These are phyloP conservation scores for Gila orcuttii DNA, from an alignment of 2,113 vertebrate genomes.

Conservation along the genomic window DNA sequence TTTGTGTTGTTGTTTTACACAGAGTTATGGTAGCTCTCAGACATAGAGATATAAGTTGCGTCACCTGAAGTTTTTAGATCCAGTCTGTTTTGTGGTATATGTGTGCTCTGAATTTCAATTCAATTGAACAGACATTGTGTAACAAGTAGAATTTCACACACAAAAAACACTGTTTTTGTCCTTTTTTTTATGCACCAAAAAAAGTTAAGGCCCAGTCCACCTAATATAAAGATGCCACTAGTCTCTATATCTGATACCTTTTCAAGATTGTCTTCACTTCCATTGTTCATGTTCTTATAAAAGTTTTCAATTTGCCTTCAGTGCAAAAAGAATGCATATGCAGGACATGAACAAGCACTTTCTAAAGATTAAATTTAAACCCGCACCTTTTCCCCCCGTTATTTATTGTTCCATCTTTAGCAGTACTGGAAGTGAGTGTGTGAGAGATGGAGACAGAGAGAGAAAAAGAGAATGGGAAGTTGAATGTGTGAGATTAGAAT, in stretches of 20 bases:
- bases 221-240: conserved; percentile 18
- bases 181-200: not conserved
- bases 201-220: not conserved
- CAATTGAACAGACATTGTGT: not conserved
- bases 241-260: not conserved
- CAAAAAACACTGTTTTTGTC: not conserved
- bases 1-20: conserved; percentile 52
- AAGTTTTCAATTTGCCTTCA: conserved; percentile 11
- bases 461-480: conserved; percentile 14
- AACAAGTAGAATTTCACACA: not conserved
- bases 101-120: not conserved
- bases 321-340: conserved; percentile 1
- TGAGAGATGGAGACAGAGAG: not conserved
- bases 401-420: not conserved
- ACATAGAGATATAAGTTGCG: not conserved
- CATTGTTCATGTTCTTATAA: not conserved
- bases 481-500: conserved; percentile 33
- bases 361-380: not conserved
- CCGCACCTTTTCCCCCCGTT: not conserved
- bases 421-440: not conserved
- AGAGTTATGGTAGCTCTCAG: not conserved
- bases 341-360: not conserved
- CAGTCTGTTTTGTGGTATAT: not conserved
- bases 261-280: conserved; percentile 14
- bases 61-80: not conserved